Base-by-base conservation (phyloP, 2,113 vertebrate species). In the Gopherus evgoodei region DNA sequence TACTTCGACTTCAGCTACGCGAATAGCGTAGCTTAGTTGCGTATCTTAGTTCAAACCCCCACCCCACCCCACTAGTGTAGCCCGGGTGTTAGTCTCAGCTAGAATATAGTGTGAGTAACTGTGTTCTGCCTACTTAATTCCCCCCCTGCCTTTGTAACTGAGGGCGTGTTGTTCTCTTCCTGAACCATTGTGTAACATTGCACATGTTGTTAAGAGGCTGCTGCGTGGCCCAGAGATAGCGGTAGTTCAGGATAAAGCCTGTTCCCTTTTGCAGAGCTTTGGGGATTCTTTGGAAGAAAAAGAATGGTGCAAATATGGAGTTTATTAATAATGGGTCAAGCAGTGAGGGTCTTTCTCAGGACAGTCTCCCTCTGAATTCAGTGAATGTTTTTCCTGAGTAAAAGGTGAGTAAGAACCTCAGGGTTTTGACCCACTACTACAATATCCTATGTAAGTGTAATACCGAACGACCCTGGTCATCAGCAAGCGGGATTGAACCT, bases 41-140 rank as follows among this genome's bases (percentile, higher is more conserved):
- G 47, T 49, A 49, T 49, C 47, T 49, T 49, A 49, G 47, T 49
- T 49, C 10, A 3, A 49, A 11, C 47, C 47, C 47, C 47, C 47
- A 49, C 47, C 47, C 47, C 47, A 49, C 47, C 47, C 47, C 3
- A 10, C 47, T 49, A 49, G 47, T 49, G 47, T 49, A 49, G 47
- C 10, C 47, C 47, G 11, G 47, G 6, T 11, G 49, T 1, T 5
- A 56, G 50, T 50, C 8, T 80, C 0, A 25, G 72, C 21, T 76
- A 76, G 19, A 76, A 11, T 38, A 38, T 42, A 25, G 24, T 76
- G 1, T 49, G 75, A 17, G 27, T 29, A 42, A 8, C 35, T 35
- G 52, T 0, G 7, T 0, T 65, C 27, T 49, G 14, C 5, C 65
- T 91, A 6, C 1, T 0, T 50, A 92, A 57, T 69, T 0, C 0